Conservation (phyloP, 2,888 invertebrate genomes). For the Coelogynopora nodosa region DNA sequence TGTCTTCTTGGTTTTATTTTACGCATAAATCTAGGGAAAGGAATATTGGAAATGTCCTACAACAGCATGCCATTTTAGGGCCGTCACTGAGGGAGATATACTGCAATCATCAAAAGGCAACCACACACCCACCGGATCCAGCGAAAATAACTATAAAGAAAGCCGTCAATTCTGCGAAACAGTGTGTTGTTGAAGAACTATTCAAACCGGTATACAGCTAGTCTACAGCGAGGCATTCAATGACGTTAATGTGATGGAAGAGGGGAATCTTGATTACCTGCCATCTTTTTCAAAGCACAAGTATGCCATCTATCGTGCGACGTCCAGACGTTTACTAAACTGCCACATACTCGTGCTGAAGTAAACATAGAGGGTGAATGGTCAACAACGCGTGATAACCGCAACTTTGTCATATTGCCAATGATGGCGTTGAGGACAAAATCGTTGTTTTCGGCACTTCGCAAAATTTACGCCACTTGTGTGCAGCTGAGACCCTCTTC, state of each 20-base stretch:
- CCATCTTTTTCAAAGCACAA: conserved; percentile 11
- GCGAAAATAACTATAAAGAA: conserved; percentile 10
- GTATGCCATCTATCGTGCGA: neutral
- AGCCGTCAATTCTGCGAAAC: conserved; percentile 14
- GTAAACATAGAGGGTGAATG: conserved; percentile 20
- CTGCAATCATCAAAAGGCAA: neutral
- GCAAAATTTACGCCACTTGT: conserved; percentile 10
- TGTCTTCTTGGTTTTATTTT: neutral
- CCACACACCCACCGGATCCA: conserved; percentile 13
- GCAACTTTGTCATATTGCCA: too few relatives aligned
- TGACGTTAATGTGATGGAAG: neutral
- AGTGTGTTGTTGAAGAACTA: neutral
- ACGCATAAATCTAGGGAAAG: neutral
- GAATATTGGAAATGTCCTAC: neutral
- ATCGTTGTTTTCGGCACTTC: conserved; percentile 10
- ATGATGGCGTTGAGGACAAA: conserved; percentile 10
- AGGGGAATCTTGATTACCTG: conserved; percentile 9
- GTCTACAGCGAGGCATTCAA: neutral
- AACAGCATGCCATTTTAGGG: neutral
- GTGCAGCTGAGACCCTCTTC: conserved; percentile 5
- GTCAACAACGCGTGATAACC: neutral
- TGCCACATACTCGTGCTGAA: conserved; percentile 13
- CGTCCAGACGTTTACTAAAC: conserved; percentile 3
- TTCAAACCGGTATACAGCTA: neutral
- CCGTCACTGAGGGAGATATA: neutral